Percentiles rank a stretch among this genome's conserved stretches.
These are phyloP conservation scores for Butastur rufipennis DNA, from an alignment of 2,113 vertebrate species.

Conservation along the genomic window DNA sequence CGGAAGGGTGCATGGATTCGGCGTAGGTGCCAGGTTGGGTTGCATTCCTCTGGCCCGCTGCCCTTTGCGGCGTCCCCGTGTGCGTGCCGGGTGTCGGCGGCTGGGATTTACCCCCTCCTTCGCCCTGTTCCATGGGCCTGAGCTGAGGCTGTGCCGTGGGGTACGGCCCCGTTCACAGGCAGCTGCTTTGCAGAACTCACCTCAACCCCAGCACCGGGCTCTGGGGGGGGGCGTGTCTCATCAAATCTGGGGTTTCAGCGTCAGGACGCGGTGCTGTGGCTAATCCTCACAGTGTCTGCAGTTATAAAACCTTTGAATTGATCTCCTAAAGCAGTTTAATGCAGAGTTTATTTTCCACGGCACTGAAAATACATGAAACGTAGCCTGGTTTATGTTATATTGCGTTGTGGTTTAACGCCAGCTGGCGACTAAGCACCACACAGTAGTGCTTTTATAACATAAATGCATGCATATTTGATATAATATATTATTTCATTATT, in stretches of 20 bases:
- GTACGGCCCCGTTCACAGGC: background rate
- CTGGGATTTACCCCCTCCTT: background rate
- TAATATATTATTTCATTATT: background rate
- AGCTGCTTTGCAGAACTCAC: background rate
- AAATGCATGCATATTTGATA: background rate
- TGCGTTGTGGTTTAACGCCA: background rate
- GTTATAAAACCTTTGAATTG: background rate
- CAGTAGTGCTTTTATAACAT: background rate
- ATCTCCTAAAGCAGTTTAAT: slow-evolving; percentile 33
- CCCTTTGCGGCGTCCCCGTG: background rate
- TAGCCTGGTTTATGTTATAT: slow-evolving; percentile 13
- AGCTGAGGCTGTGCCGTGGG: background rate
- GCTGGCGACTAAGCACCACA: background rate
- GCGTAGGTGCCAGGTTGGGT: background rate
- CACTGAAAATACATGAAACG: background rate
- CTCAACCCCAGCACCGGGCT: background rate
- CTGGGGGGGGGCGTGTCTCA: background rate
- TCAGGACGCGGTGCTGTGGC: background rate
- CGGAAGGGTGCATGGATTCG: background rate
- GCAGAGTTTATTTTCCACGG: background rate
- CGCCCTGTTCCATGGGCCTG: background rate
- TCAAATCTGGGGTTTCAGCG: slow-evolving; percentile 15
- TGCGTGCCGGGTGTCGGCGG: too few species aligned
- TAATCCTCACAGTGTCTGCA: slow-evolving; percentile 15
- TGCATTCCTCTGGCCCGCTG: background rate